Percentiles rank a stretch among this genome's conserved stretches.
Conservation (phyloP, 2,797 vertebrate genomes). For the Threskiornis aethiopicus region DNA sequence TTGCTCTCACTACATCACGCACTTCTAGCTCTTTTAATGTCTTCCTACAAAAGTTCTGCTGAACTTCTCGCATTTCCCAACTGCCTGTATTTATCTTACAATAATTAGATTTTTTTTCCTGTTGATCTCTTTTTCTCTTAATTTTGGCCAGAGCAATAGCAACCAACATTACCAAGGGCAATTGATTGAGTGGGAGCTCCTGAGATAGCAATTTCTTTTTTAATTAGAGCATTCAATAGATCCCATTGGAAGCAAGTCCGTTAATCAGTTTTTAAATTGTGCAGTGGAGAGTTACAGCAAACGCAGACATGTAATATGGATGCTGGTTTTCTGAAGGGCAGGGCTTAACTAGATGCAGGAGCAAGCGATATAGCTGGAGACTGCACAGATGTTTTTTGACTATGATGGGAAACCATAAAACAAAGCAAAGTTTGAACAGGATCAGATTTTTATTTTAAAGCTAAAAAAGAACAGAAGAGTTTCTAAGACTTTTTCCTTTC, state of each 20-base stretch:
- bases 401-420: background rate
- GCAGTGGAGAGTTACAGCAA: background rate
- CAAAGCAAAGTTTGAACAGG: background rate
- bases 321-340: background rate
- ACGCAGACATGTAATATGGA: background rate
- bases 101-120: background rate
- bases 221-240: conserved; percentile 55
- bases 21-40: background rate
- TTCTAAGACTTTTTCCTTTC: background rate
- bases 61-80: background rate
- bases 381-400: background rate
- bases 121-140: background rate
- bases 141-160: background rate
- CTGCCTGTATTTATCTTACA: background rate
- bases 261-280: conserved; percentile 37
- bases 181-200: conserved; percentile 50
- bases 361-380: background rate
- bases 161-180: background rate
- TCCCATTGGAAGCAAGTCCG: background rate
- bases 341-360: background rate
- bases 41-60: background rate
- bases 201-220: conserved; percentile 44
- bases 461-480: background rate
- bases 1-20: background rate
- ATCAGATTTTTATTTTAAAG: background rate